Percentiles rank a stretch among this genome's conserved stretches.
Evolutionary conservation across 1,140 invertebrate species (phyloP).

Genomic region (Zaprionus camerounensis): DNA sequence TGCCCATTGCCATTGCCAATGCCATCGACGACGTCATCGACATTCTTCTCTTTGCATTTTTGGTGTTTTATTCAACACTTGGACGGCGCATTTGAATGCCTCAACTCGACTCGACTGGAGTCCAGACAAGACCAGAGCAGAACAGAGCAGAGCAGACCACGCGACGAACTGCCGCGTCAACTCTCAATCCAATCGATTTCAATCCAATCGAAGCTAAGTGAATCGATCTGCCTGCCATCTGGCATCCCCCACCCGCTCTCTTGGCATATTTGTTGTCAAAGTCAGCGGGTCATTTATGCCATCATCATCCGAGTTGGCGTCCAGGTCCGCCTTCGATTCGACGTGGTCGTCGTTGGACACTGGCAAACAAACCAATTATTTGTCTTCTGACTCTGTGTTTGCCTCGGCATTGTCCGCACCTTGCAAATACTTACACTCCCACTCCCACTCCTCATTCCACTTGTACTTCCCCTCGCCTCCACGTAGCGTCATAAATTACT

Average conservation of each 20-base stretch:
- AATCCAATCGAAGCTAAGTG: slow-evolving; percentile 31
- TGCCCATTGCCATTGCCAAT: slow-evolving; percentile 43
- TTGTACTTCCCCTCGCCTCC: slow-evolving; percentile 21
- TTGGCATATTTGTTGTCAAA: slow-evolving; percentile 50
- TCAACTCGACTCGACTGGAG: slow-evolving; percentile 5
- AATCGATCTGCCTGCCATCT: slow-evolving; percentile 18
- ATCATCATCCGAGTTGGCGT: slow-evolving; percentile 19
- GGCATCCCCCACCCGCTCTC: neutral
- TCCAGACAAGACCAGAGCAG: neutral
- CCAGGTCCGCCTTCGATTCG: neutral
- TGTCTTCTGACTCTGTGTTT: slow-evolving; percentile 30
- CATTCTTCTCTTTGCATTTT: slow-evolving; percentile 64
- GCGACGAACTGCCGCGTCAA: neutral
- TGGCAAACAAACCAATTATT: slow-evolving; percentile 50
- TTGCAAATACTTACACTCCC: slow-evolving; percentile 19
- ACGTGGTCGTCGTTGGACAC: slow-evolving; percentile 2
- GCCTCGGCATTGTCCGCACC: slow-evolving; percentile 40
- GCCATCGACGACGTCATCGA: slow-evolving; percentile 42
- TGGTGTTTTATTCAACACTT: slow-evolving; percentile 69
- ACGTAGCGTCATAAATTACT: slow-evolving; percentile 71
- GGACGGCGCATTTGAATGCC: slow-evolving; percentile 59
- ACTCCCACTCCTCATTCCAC: neutral
- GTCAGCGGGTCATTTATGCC: slow-evolving; percentile 57
- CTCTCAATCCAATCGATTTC: slow-evolving; percentile 32
- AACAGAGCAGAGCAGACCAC: neutral